These are phyloP conservation scores for Chelonus formosanus DNA, from an alignment of 2,888 invertebrate genomes.

Conservation along the genomic window DNA sequence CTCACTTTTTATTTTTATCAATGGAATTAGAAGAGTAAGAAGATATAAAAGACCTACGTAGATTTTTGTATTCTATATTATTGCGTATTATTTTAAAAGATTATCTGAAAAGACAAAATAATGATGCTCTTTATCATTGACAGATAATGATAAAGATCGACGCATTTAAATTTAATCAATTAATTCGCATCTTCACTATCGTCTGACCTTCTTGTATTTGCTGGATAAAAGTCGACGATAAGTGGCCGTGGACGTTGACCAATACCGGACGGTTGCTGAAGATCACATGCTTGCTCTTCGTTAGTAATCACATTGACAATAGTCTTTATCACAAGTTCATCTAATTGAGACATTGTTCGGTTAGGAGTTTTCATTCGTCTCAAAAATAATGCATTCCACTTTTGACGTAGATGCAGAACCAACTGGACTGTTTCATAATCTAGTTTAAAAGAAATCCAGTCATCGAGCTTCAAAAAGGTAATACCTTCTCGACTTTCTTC, in stretches of 20 bases:
- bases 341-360: constrained; percentile 69
- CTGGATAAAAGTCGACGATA: constrained; percentile 69
- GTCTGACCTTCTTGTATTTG: constrained; percentile 56
- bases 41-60: too few relatives aligned
- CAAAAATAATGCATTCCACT: constrained; percentile 76
- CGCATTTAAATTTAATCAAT: background rate
- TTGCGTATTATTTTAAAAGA: too few relatives aligned
- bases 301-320: constrained; percentile 74
- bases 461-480: constrained; percentile 73
- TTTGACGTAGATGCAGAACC: constrained; percentile 76
- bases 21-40: too few relatives aligned
- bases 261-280: constrained; percentile 78
- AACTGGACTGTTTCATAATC: constrained; percentile 74
- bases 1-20: too few relatives aligned
- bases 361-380: constrained; percentile 71
- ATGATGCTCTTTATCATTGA: too few relatives aligned
- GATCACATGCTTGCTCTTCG: constrained; percentile 76
- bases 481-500: constrained; percentile 67
- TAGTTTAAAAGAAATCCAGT: constrained; percentile 78
- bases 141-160: too few relatives aligned
- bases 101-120: too few relatives aligned
- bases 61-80: too few relatives aligned
- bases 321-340: constrained; percentile 75
- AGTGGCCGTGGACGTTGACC: constrained; percentile 79
- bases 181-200: constrained; percentile 47